phyloP scores from a whole-genome alignment of 2,797 vertebrate genomes.

The Pipistrellus pipistrellus region DNA sequence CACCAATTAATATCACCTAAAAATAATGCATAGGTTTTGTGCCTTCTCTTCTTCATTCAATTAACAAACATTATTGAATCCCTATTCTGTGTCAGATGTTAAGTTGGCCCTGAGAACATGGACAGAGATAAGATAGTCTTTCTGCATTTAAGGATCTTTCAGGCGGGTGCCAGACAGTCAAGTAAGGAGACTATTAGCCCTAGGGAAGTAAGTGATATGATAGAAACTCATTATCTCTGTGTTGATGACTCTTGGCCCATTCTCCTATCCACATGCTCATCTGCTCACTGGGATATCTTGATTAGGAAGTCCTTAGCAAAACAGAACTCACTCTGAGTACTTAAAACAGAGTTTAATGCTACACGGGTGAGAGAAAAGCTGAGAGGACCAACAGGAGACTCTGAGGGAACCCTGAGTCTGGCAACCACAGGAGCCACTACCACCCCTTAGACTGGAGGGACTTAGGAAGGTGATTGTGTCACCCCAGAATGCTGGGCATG shows the following conservation, averaged over 20 bases:
- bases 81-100: background rate
- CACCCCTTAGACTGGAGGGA: background rate
- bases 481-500: background rate
- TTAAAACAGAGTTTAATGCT: background rate
- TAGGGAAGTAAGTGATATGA: background rate
- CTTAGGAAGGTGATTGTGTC: background rate
- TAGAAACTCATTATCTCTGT: background rate
- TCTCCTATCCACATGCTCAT: background rate
- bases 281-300: background rate
- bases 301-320: constrained; percentile 18
- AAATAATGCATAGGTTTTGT: background rate
- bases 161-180: background rate
- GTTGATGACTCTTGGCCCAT: background rate
- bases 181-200: background rate
- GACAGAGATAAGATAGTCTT: background rate
- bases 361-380: background rate
- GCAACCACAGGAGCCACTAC: background rate
- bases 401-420: background rate
- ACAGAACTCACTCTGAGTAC: background rate
- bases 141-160: background rate
- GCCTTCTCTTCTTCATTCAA: constrained; percentile 39
- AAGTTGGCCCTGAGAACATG: background rate
- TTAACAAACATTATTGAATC: background rate
- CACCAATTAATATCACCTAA: background rate
- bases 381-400: background rate